Percentiles rank a stretch among this genome's conserved stretches.
Conservation (phyloP, 1,140 invertebrate genomes). For the Myzus persicae region DNA sequence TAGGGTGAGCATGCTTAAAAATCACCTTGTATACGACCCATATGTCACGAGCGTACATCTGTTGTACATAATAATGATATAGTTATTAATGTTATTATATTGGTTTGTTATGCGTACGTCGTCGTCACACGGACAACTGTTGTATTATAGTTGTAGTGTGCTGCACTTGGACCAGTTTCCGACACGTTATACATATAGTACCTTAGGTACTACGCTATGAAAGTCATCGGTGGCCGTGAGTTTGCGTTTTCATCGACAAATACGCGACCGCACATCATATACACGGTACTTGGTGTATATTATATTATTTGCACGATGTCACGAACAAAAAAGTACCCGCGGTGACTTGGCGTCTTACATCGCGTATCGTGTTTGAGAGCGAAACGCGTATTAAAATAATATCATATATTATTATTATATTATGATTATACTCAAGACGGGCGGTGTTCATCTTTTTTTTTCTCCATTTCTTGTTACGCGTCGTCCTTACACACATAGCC, state of each 20-base stretch:
- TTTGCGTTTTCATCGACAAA: not conserved
- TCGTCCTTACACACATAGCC: not conserved
- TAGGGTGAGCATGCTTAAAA: no score
- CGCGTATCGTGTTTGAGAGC: not conserved
- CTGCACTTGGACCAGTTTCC: not conserved
- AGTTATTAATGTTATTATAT: no score
- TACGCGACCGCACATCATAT: not conserved
- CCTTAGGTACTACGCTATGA: not conserved
- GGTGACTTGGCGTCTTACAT: not conserved
- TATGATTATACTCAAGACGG: not conserved
- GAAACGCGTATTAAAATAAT: not conserved
- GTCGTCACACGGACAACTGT: no score
- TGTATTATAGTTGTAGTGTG: no score
- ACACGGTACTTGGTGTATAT: not conserved
- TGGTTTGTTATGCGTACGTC: no score
- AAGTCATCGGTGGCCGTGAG: conserved; percentile 5
- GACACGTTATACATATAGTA: not conserved
- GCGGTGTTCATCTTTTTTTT: not conserved
- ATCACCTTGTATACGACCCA: no score
- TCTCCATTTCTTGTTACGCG: not conserved
- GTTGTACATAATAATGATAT: no score
- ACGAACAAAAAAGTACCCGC: conserved; percentile 4
- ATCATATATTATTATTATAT: not conserved
- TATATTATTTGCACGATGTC: not conserved
- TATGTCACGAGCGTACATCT: no score